Evolutionary conservation across 2,113 vertebrate genomes (phyloP).

Genomic region (Rhinoderma darwinii): DNA sequence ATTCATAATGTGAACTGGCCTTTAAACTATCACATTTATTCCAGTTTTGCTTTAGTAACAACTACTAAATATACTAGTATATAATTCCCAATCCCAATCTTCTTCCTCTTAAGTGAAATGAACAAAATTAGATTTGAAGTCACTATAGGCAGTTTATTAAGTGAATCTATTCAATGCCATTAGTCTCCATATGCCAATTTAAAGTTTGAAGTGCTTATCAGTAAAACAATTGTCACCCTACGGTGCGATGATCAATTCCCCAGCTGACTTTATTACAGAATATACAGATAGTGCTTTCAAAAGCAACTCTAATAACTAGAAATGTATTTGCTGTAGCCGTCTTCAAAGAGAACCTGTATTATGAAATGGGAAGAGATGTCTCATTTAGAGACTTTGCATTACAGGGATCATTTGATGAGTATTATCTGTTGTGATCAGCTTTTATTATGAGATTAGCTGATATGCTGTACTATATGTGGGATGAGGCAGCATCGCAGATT

Average conservation of each 20-base stretch:
- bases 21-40: background rate
- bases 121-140: background rate
- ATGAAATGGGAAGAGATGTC: constrained; percentile 26
- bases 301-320: background rate
- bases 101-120: background rate
- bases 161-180: background rate
- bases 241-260: background rate
- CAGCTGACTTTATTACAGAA: background rate
- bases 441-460: constrained; percentile 24
- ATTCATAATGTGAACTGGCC: background rate
- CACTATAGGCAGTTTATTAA: background rate
- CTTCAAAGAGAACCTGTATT: constrained; percentile 1
- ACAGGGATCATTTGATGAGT: background rate
- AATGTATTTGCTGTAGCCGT: background rate
- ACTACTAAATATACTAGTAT: no score
- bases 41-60: background rate
- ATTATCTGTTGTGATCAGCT: constrained; percentile 24
- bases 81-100: background rate
- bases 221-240: background rate
- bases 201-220: constrained; percentile 32
- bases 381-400: constrained; percentile 28
- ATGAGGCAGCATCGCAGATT: background rate
- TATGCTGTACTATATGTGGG: background rate
- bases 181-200: background rate
- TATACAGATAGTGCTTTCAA: background rate